Percentiles rank a stretch among this genome's conserved stretches.
phyloP scores from a whole-genome alignment of 2,797 vertebrate species.

The Micrastur ruficollis region DNA sequence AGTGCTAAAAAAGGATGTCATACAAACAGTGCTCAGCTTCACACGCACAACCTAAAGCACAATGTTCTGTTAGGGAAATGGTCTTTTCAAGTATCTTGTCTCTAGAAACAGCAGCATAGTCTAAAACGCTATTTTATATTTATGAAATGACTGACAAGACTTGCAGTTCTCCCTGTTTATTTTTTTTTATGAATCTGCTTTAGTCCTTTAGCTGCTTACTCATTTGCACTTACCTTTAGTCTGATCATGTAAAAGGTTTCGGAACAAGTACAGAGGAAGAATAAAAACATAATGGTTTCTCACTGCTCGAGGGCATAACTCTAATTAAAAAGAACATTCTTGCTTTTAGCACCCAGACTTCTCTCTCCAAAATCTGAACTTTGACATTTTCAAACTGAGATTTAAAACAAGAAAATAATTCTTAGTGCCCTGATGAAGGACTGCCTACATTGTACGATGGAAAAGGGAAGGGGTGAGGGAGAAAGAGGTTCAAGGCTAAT shows the following conservation, averaged over 20 bases:
- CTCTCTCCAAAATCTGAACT: slow-evolving; percentile 56
- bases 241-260: slow-evolving; percentile 59
- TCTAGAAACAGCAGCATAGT: not conserved
- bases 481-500: not conserved
- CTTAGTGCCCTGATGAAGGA: not conserved
- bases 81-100: not conserved
- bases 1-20: not conserved
- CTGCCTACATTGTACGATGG: not conserved
- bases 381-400: slow-evolving; percentile 66
- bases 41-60: not conserved
- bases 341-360: slow-evolving; percentile 53
- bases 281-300: slow-evolving; percentile 65
- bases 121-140: not conserved
- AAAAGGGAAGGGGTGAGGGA: not conserved
- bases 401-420: slow-evolving; percentile 65
- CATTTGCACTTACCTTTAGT: slow-evolving; percentile 61
- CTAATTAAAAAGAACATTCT: slow-evolving; percentile 67
- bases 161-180: not conserved
- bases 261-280: slow-evolving; percentile 54
- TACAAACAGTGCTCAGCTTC: not conserved
- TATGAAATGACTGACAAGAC: not conserved
- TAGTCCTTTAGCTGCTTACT: slow-evolving; percentile 46
- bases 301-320: slow-evolving; percentile 53
- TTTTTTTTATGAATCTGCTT: slow-evolving; percentile 17
- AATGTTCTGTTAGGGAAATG: not conserved